phyloP scores from a whole-genome alignment of 92 coral and sea anemone species.

The Umimayanthus kanabou region DNA sequence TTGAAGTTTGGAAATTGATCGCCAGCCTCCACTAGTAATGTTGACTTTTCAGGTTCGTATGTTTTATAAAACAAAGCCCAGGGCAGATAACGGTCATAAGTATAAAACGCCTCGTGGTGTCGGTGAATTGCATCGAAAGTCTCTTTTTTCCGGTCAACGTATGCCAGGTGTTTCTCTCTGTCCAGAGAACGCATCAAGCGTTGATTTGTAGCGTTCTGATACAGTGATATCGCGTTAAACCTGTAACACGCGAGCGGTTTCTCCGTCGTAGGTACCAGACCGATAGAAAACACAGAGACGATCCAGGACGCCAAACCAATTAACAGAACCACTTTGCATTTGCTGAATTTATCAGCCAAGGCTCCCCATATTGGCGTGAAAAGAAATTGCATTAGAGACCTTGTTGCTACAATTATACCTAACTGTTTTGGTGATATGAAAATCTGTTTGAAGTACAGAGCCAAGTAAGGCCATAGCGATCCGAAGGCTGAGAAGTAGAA shows the following conservation, averaged over 20 bases:
- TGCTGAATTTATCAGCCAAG: conserved; percentile 90
- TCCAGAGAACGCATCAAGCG: conserved; percentile 38
- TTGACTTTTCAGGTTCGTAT: conserved; percentile 73
- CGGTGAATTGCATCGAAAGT: conserved; percentile 45
- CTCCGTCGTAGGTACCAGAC: conserved; percentile 82
- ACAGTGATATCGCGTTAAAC: conserved; percentile 69
- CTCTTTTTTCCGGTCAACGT: conserved; percentile 37
- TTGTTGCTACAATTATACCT: conserved; percentile 91
- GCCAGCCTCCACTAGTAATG: conserved; percentile 69
- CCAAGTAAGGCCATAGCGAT: conserved; percentile 92
- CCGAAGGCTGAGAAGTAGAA: conserved; percentile 97
- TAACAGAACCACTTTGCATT: conserved; percentile 82
- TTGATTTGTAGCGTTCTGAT: conserved; percentile 54
- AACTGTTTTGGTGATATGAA: conserved; percentile 96
- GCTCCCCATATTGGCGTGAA: conserved; percentile 97
- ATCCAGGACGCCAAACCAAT: conserved; percentile 86
- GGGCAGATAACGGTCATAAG: conserved; percentile 65
- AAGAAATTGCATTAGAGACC: conserved; percentile 88
- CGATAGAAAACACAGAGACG: conserved; percentile 74
- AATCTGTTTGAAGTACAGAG: conserved; percentile 93
- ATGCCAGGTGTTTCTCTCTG: conserved; percentile 15
- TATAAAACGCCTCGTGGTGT: conserved; percentile 61
- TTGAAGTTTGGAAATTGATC: conserved; percentile 79
- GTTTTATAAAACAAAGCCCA: conserved; percentile 81
- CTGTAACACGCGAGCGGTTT: conserved; percentile 84